phyloP scores from a whole-genome alignment of 2,113 vertebrate species.

The Elgaria multicarinata region DNA sequence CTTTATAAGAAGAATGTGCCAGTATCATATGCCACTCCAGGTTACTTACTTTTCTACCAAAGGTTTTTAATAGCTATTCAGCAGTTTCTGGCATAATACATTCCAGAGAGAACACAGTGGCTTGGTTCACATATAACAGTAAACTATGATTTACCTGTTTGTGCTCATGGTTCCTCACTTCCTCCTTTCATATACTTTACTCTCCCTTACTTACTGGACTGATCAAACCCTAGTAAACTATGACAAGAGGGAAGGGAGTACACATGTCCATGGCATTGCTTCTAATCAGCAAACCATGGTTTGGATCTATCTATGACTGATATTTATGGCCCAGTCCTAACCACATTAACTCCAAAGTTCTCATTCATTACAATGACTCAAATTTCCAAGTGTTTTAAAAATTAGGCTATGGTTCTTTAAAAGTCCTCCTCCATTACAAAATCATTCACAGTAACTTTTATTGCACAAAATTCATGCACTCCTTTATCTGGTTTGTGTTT shows the following conservation, averaged over 20 bases:
- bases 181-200: not conserved
- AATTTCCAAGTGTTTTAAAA: not conserved
- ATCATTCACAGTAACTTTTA: not conserved
- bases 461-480: not conserved
- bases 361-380: not conserved
- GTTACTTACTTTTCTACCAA: not conserved
- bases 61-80: slow-evolving; percentile 27
- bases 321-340: not conserved
- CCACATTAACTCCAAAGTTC: not conserved
- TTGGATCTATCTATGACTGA: not conserved
- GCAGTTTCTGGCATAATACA: not conserved
- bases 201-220: not conserved
- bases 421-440: not conserved
- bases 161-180: not conserved
- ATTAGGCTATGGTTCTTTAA: not conserved
- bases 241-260: not conserved
- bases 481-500: not conserved
- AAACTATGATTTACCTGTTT: not conserved
- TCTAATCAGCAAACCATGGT: not conserved
- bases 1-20: not conserved
- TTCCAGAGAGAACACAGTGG: not conserved
- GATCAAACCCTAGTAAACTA: not conserved
- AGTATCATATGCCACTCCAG: not conserved
- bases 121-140: not conserved
- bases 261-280: not conserved